These are phyloP conservation scores for Sarotherodon lohbergeri DNA, from an alignment of 2,113 vertebrate species.

Conservation along the genomic window DNA sequence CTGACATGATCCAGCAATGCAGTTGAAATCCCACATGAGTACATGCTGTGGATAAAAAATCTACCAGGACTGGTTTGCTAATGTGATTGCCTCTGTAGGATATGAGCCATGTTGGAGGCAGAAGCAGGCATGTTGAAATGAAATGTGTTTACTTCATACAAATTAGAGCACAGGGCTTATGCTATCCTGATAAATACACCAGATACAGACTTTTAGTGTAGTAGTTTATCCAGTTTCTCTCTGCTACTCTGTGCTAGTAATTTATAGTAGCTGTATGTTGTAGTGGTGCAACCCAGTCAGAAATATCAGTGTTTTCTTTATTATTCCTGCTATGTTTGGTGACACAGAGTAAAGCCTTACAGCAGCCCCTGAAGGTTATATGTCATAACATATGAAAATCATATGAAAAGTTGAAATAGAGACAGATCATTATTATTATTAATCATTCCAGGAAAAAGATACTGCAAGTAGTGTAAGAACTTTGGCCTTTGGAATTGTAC, in stretches of 20 bases:
- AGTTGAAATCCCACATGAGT: conserved; percentile 16
- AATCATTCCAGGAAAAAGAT: neutral
- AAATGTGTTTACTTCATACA: neutral
- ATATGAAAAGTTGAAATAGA: neutral
- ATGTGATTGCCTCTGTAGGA: conserved; percentile 24
- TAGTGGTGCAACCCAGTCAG: neutral
- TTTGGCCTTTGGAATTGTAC: neutral
- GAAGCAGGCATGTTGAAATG: neutral
- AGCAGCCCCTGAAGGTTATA: neutral
- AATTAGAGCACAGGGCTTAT: neutral
- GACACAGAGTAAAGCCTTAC: neutral
- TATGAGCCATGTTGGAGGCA: neutral
- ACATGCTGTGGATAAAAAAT: conserved; percentile 10
- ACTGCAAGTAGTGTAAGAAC: neutral
- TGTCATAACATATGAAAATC: neutral
- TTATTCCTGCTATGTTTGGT: neutral
- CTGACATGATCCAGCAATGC: conserved; percentile 12
- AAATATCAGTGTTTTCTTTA: neutral
- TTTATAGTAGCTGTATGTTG: neutral
- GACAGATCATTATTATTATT: neutral
- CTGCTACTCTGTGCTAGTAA: neutral
- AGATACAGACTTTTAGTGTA: neutral
- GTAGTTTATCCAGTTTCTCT: neutral
- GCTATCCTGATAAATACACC: neutral
- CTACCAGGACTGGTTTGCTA: conserved; percentile 16